phyloP scores from a whole-genome alignment of 2,113 vertebrate species.

The Lepus timidus region DNA sequence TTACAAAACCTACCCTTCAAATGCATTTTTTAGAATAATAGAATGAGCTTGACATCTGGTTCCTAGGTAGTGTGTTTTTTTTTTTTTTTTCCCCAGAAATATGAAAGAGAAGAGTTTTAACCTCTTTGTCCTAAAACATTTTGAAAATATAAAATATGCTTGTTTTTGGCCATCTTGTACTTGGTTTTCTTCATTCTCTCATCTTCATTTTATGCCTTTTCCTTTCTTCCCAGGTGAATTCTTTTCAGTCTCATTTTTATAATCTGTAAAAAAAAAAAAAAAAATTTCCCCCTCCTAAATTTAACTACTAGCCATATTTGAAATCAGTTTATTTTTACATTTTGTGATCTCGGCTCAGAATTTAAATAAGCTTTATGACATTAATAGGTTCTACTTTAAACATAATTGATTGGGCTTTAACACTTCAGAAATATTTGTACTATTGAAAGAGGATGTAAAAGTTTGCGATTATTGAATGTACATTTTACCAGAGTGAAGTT shows the following conservation, averaged over 20 bases:
- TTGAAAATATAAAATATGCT: background rate
- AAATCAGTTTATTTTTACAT: slow-evolving; percentile 32
- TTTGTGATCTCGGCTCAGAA: slow-evolving; percentile 36
- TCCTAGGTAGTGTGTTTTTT: background rate
- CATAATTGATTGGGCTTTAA: background rate
- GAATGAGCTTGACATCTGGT: background rate
- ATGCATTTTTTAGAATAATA: background rate
- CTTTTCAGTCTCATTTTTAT: slow-evolving; percentile 24
- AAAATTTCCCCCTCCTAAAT: background rate
- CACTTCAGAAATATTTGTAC: background rate
- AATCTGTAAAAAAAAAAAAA: background rate
- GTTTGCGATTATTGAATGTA: background rate
- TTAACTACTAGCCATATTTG: background rate
- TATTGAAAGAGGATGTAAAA: slow-evolving; percentile 8
- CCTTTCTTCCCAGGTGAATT: slow-evolving; percentile 34
- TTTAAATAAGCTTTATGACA: background rate
- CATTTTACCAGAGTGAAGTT: background rate
- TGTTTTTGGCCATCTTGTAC: background rate
- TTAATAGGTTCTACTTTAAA: background rate
- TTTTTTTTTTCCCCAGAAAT: background rate
- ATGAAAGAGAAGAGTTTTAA: background rate
- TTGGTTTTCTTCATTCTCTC: slow-evolving; percentile 18
- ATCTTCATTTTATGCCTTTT: background rate
- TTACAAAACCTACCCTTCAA: too few relatives aligned
- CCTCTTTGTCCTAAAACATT: background rate